Conservation (phyloP, 1,140 invertebrate species). For the Yoshiicerus persimilis region DNA sequence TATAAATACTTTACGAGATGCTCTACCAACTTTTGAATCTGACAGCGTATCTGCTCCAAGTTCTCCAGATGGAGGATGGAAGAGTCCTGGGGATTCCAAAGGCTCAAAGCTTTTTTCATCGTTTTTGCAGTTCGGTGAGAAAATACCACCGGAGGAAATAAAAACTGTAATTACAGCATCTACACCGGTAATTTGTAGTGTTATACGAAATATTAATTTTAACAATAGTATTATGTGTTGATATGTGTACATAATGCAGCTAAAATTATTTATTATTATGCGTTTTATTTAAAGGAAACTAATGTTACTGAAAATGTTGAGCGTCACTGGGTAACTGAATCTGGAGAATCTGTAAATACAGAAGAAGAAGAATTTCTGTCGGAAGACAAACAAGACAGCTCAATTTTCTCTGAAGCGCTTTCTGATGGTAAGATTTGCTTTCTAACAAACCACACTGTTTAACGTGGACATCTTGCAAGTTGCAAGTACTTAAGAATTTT, state of each 20-base stretch:
- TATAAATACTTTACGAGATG: constrained; percentile 52
- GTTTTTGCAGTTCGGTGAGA: constrained; percentile 36
- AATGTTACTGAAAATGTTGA: background rate
- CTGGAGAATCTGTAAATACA: background rate
- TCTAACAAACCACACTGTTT: too few species aligned
- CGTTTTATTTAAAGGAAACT: background rate
- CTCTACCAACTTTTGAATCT: constrained; percentile 52
- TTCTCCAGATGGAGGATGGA: constrained; percentile 18
- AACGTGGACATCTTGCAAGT: too few species aligned
- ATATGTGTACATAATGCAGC: background rate
- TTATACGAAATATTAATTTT: background rate
- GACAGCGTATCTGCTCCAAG: constrained; percentile 27
- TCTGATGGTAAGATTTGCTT: background rate
- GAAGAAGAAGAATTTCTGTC: background rate
- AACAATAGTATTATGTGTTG: background rate
- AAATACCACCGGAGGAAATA: constrained; percentile 10
- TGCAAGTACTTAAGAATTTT: too few species aligned
- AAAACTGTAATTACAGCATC: background rate
- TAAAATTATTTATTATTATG: background rate
- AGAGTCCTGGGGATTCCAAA: constrained; percentile 35
- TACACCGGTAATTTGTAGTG: background rate
- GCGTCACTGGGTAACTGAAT: background rate
- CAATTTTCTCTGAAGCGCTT: background rate
- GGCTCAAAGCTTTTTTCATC: constrained; percentile 28
- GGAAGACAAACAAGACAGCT: background rate